Conservation (phyloP, 2,888 invertebrate species). For the Tetanocera ferruginea region DNA sequence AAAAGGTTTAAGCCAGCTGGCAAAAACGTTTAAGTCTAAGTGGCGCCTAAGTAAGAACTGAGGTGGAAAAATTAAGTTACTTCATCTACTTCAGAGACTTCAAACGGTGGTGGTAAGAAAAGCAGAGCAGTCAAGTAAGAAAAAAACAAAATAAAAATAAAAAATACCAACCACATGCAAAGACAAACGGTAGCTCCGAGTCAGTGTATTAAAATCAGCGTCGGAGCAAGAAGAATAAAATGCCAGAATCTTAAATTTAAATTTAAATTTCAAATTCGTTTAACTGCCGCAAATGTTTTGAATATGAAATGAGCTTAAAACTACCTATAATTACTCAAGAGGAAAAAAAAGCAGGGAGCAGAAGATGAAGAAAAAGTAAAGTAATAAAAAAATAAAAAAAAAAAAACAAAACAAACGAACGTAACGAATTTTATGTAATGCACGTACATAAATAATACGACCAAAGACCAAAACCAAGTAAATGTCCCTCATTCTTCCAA, state of each 20-base stretch:
- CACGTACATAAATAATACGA: conserved; percentile 23
- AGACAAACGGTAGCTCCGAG: not conserved
- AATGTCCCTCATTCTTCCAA: not conserved
- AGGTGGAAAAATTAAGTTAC: not conserved
- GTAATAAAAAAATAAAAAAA: not conserved
- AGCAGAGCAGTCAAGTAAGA: not conserved
- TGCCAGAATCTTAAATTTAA: conserved; percentile 47
- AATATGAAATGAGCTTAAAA: conserved; percentile 60
- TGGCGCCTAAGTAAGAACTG: not conserved
- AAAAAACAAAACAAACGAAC: conserved; percentile 35
- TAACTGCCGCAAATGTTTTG: conserved; percentile 63
- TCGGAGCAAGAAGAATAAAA: not conserved
- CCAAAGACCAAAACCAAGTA: not conserved
- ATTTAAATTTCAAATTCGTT: conserved; percentile 65
- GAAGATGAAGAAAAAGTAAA: not conserved
- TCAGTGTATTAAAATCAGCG: not conserved
- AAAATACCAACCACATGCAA: not conserved
- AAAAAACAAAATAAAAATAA: not conserved
- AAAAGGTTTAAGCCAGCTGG: not conserved
- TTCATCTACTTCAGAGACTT: not conserved
- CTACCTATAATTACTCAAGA: conserved; percentile 20
- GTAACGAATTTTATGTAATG: conserved; percentile 49
- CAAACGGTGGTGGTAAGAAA: not conserved
- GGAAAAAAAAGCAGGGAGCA: not conserved
- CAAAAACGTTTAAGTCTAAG: conserved; percentile 5